A percentile compares a stretch with the other conserved stretches of the same genome.
Evolutionary conservation across 2,113 vertebrate species (phyloP).

Genomic region (Vicugna pacos): DNA sequence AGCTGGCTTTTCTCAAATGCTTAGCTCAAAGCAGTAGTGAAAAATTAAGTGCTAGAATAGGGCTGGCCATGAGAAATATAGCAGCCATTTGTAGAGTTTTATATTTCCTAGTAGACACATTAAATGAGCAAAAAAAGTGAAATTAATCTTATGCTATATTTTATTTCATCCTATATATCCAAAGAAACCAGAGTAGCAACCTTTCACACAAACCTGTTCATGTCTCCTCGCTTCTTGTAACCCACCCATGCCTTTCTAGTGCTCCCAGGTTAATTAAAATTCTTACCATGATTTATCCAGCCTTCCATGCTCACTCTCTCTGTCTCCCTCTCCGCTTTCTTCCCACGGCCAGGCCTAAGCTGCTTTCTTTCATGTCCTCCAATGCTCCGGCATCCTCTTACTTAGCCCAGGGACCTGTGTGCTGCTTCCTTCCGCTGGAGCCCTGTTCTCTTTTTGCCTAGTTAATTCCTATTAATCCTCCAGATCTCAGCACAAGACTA

Average conservation of each 20-base stretch:
- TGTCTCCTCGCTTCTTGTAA: background rate
- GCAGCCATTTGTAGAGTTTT: background rate
- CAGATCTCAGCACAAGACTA: background rate
- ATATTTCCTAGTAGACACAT: background rate
- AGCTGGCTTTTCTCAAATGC: background rate
- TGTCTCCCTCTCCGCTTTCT: background rate
- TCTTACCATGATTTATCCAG: background rate
- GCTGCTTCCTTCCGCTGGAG: background rate
- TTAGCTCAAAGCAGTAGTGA: background rate
- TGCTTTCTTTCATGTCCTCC: background rate
- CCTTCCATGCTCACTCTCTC: background rate
- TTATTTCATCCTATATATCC: background rate
- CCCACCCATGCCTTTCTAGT: background rate
- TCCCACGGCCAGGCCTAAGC: background rate
- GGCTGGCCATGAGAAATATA: background rate
- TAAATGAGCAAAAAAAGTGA: background rate
- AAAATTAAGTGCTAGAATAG: background rate
- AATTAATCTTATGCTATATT: slow-evolving; percentile 9
- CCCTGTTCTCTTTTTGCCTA: background rate
- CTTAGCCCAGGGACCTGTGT: background rate
- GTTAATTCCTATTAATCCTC: background rate
- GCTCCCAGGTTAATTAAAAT: slow-evolving; percentile 1
- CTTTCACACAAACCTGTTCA: background rate
- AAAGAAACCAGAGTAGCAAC: background rate
- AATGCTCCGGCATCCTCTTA: background rate